phyloP scores from a whole-genome alignment of 2,888 invertebrate genomes.

The Melipona beecheii region DNA sequence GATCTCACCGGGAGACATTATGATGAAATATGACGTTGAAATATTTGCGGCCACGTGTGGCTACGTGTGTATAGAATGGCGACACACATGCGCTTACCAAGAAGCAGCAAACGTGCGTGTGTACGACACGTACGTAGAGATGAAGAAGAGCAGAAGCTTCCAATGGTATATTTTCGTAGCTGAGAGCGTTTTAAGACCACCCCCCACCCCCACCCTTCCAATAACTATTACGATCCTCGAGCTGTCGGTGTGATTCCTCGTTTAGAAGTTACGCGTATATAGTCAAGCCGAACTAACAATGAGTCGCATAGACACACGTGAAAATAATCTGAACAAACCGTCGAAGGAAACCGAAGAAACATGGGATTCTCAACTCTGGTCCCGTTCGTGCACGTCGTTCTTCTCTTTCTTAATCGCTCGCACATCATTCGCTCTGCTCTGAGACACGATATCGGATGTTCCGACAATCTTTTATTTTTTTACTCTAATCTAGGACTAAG shows the following conservation, averaged over 20 bases:
- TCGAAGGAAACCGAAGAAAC: background rate
- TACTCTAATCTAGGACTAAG: constrained; percentile 46
- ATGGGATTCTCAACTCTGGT: background rate
- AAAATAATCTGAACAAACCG: background rate
- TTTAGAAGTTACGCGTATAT: constrained; percentile 27
- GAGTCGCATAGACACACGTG: background rate
- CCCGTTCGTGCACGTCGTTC: constrained; percentile 17
- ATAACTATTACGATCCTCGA: constrained; percentile 4
- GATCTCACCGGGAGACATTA: background rate
- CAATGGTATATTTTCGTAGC: constrained; percentile 77
- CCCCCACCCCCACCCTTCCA: constrained; percentile 1
- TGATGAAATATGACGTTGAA: background rate
- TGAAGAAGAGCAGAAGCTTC: constrained; percentile 54
- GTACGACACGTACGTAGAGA: constrained; percentile 48
- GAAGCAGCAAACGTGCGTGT: constrained; percentile 30
- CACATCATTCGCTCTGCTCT: background rate
- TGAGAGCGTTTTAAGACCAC: constrained; percentile 71
- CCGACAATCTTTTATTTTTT: constrained; percentile 67
- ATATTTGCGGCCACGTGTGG: background rate
- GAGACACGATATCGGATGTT: constrained; percentile 13
- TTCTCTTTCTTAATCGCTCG: constrained; percentile 8
- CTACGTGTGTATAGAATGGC: background rate
- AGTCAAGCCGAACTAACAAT: constrained; percentile 14
- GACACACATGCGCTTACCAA: background rate
- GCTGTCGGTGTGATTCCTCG: constrained; percentile 14